A percentile compares a stretch with the other conserved stretches of the same genome.
phyloP scores from a whole-genome alignment of 1,140 invertebrate genomes.

The Mactra quadrangularis region DNA sequence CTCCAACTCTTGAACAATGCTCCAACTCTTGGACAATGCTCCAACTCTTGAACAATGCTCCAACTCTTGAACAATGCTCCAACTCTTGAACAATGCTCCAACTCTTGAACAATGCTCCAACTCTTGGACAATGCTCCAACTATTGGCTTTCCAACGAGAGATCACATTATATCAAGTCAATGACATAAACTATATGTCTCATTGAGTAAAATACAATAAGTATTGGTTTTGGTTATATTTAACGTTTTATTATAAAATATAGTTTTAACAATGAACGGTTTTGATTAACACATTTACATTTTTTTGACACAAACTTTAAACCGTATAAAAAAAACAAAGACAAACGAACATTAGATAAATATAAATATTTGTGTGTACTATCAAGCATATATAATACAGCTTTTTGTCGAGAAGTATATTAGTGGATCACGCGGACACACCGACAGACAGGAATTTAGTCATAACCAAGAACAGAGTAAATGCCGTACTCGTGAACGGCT shows the following conservation, averaged over 20 bases:
- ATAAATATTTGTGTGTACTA: too few species aligned
- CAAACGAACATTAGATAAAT: slow-evolving; percentile 9
- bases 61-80: too few species aligned
- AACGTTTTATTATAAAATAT: slow-evolving; percentile 16
- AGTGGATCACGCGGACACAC: not conserved
- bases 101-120: too few species aligned
- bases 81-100: too few species aligned
- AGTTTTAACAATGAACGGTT: slow-evolving; percentile 23
- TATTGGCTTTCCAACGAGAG: not conserved
- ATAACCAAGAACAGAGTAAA: not conserved
- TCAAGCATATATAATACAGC: slow-evolving; percentile 15
- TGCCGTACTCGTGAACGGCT: too few species aligned
- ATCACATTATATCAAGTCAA: not conserved
- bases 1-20: too few species aligned
- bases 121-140: too few species aligned
- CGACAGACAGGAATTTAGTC: not conserved
- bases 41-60: too few species aligned
- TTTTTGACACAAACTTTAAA: not conserved
- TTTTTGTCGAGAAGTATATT: slow-evolving; percentile 11
- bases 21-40: too few species aligned
- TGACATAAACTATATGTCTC: not conserved
- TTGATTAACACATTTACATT: slow-evolving; percentile 22
- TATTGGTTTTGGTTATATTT: not conserved
- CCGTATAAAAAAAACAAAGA: not conserved
- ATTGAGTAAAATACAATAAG: not conserved